Conservation (phyloP, 2,797 vertebrate genomes). For the Pangasius sanitwongsei region DNA sequence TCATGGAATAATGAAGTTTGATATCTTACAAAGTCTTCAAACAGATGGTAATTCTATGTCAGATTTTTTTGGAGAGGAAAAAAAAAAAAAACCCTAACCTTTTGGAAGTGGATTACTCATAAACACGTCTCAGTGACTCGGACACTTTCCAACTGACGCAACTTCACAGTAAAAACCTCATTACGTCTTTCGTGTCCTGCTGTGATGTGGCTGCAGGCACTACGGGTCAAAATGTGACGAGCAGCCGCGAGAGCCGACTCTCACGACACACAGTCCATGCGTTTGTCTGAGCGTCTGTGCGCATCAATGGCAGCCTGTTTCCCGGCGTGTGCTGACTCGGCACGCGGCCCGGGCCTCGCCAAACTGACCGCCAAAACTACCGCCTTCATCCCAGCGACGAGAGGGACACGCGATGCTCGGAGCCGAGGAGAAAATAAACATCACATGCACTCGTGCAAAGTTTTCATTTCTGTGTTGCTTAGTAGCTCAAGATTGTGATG, state of each 20-base stretch:
- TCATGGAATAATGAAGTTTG: not conserved
- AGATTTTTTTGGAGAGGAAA: constrained; percentile 51
- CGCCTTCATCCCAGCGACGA: not conserved
- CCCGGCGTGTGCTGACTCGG: constrained; percentile 29
- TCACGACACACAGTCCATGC: constrained; percentile 38
- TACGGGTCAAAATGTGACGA: constrained; percentile 65
- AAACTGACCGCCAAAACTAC: not conserved
- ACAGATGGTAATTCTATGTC: constrained; percentile 53
- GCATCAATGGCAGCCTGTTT: constrained; percentile 63
- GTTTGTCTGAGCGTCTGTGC: constrained; percentile 39
- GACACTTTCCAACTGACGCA: constrained; percentile 33
- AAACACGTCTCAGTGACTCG: not conserved
- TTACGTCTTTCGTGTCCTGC: constrained; percentile 48
- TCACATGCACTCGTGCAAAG: not conserved
- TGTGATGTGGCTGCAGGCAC: constrained; percentile 57
- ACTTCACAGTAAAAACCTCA: constrained; percentile 31
- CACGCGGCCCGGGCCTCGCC: constrained; percentile 12
- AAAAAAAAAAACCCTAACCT: not conserved
- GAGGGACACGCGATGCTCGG: not conserved
- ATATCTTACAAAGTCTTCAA: not conserved
- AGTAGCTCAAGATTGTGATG: not conserved
- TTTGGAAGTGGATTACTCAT: constrained; percentile 11
- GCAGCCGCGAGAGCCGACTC: constrained; percentile 55
- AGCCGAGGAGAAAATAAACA: not conserved
- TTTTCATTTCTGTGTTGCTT: not conserved